Percentiles rank a stretch among this genome's conserved stretches.
phyloP scores from a whole-genome alignment of 1,140 invertebrate genomes.

The Drosophila micromelanica region DNA sequence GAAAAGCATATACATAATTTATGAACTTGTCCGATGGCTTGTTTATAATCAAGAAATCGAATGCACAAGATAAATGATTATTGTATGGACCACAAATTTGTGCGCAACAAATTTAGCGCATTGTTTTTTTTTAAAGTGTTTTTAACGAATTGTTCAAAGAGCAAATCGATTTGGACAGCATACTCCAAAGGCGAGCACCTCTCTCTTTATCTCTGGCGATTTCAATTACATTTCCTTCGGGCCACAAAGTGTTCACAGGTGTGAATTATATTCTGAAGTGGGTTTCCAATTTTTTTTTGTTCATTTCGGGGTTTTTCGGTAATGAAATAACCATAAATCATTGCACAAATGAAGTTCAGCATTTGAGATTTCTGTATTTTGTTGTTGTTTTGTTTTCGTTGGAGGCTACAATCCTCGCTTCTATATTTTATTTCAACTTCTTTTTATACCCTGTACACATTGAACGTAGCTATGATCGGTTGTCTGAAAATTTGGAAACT shows the following conservation, averaged over 20 bases:
- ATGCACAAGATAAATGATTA: slow-evolving; percentile 75
- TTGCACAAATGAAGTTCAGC: slow-evolving; percentile 72
- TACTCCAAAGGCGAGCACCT: neutral
- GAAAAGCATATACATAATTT: slow-evolving; percentile 54
- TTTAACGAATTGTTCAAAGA: slow-evolving; percentile 49
- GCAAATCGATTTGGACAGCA: too few relatives aligned
- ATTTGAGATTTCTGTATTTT: slow-evolving; percentile 20
- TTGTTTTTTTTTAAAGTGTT: slow-evolving; percentile 55
- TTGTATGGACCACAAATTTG: slow-evolving; percentile 69
- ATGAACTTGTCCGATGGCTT: slow-evolving; percentile 47
- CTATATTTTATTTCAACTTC: slow-evolving; percentile 34
- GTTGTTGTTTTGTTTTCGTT: slow-evolving; percentile 6
- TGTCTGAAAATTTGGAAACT: too few relatives aligned
- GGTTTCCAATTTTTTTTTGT: slow-evolving; percentile 29
- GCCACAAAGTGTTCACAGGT: slow-evolving; percentile 67
- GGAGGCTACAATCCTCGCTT: slow-evolving; percentile 35
- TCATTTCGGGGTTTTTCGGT: slow-evolving; percentile 36
- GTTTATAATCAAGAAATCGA: slow-evolving; percentile 70
- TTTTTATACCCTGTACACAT: too few relatives aligned
- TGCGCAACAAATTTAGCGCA: slow-evolving; percentile 74
- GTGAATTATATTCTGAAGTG: slow-evolving; percentile 65
- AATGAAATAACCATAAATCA: slow-evolving; percentile 80
- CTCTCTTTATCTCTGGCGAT: slow-evolving; percentile 26
- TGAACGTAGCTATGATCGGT: too few relatives aligned
- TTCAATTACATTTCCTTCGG: slow-evolving; percentile 72